phyloP scores from a whole-genome alignment of 2,797 vertebrate genomes.

The Labroides dimidiatus region DNA sequence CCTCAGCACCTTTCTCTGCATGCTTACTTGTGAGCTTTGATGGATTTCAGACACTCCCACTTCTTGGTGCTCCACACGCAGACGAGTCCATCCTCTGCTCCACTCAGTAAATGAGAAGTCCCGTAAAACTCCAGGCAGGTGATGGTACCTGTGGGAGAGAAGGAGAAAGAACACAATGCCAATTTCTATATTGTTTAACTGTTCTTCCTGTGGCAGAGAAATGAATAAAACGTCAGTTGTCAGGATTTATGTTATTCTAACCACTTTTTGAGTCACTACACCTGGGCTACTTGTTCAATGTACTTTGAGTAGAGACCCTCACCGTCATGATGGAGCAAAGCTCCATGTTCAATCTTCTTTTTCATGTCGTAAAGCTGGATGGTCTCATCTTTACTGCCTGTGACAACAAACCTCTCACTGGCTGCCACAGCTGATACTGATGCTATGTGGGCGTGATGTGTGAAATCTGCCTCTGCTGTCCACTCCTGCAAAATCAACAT shows the following conservation, averaged over 20 bases:
- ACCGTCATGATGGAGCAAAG: conserved; percentile 93
- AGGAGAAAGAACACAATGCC: no score
- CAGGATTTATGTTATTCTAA: no score
- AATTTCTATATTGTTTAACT: no score
- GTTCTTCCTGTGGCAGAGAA: no score
- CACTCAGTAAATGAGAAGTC: conserved; percentile 90
- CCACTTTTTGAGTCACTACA: no score
- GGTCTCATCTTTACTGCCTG: conserved; percentile 97
- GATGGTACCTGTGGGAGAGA: conserved; percentile 79
- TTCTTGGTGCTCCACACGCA: conserved; percentile 96
- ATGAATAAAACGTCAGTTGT: no score
- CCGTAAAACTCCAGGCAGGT: conserved; percentile 95
- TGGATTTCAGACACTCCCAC: conserved; percentile 95
- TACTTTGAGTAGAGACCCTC: conserved; percentile 22
- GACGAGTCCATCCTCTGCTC: conserved; percentile 93
- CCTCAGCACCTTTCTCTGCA: background rate
- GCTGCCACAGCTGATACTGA: conserved; percentile 89
- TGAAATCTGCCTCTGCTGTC: conserved; percentile 87
- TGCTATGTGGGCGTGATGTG: conserved; percentile 93
- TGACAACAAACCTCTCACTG: conserved; percentile 91
- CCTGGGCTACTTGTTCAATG: no score
- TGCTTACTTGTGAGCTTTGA: conserved; percentile 94
- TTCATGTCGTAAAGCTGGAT: conserved; percentile 97
- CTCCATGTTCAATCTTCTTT: conserved; percentile 90
- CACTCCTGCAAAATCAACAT: conserved; percentile 83